A percentile compares a stretch with the other conserved stretches of the same genome.
phyloP scores from a whole-genome alignment of 2,888 invertebrate genomes.

The Blomia tropicalis region DNA sequence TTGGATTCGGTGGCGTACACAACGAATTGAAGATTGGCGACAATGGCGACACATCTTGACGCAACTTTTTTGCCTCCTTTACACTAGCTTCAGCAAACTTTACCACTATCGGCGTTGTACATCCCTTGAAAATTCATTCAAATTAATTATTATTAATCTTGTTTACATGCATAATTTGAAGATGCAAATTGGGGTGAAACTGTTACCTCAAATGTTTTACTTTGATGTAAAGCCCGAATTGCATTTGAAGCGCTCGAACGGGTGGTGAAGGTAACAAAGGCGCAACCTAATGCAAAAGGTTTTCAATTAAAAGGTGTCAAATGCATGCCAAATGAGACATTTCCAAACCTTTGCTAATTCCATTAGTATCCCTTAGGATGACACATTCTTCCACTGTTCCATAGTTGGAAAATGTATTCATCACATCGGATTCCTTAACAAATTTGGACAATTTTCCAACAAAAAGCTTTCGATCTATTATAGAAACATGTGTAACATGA shows the following conservation, averaged over 20 bases:
- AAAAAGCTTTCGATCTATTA: constrained; percentile 86
- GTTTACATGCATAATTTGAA: too few species aligned
- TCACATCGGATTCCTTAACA: constrained; percentile 78
- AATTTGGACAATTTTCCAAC: constrained; percentile 96
- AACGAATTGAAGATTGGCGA: neutral
- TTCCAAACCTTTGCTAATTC: constrained; percentile 64
- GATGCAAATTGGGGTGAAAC: too few species aligned
- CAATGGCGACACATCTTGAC: neutral
- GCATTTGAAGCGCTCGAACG: constrained; percentile 94
- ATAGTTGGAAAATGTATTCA: constrained; percentile 73
- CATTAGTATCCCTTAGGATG: constrained; percentile 79
- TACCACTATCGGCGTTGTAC: constrained; percentile 90
- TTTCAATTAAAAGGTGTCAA: neutral
- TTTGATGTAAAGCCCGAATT: constrained; percentile 93
- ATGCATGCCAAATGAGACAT: neutral
- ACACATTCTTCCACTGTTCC: constrained; percentile 97
- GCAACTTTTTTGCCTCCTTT: constrained; percentile 87
- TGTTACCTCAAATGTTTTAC: constrained; percentile 86
- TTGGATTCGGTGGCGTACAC: neutral
- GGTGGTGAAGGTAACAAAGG: constrained; percentile 93
- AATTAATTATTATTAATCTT: neutral
- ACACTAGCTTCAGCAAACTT: constrained; percentile 94
- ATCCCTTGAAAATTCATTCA: constrained; percentile 58
- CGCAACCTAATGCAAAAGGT: constrained; percentile 53
- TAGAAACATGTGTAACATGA: neutral